Conservation (phyloP, 2,888 invertebrate genomes). For the Synergus itoensis region DNA sequence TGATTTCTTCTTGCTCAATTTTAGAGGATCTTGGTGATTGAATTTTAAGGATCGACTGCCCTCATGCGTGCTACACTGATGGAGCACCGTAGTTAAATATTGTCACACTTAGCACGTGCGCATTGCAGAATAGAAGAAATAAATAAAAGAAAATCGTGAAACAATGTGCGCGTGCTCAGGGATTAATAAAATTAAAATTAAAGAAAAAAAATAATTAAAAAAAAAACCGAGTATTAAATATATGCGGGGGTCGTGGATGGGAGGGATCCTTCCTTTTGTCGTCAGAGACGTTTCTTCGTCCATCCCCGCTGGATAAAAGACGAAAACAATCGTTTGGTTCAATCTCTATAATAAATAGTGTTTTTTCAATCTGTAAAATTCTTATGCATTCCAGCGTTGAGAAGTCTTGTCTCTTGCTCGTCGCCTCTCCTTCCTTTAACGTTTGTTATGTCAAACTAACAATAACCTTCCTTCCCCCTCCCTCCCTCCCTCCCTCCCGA, state of each 20-base stretch:
- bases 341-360: slow-evolving; percentile 27
- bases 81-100: slow-evolving; percentile 64
- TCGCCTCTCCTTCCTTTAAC: slow-evolving; percentile 56
- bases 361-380: slow-evolving; percentile 36
- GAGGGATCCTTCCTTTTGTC: slow-evolving; percentile 73
- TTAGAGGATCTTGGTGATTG: not conserved
- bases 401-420: slow-evolving; percentile 55
- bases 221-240: slow-evolving; percentile 76
- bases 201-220: slow-evolving; percentile 59
- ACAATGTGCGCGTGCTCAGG: slow-evolving; percentile 65
- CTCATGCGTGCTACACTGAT: slow-evolving; percentile 61
- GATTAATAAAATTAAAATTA: slow-evolving; percentile 57
- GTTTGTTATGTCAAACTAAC: slow-evolving; percentile 28
- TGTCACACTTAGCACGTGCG: slow-evolving; percentile 53
- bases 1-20: slow-evolving; percentile 19
- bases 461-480: slow-evolving; percentile 61
- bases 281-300: slow-evolving; percentile 43
- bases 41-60: slow-evolving; percentile 41
- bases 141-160: slow-evolving; percentile 43
- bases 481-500: slow-evolving; percentile 76
- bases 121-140: slow-evolving; percentile 47
- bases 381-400: slow-evolving; percentile 43
- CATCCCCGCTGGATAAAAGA: slow-evolving; percentile 38
- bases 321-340: slow-evolving; percentile 43
- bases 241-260: slow-evolving; percentile 77